Base-by-base conservation (phyloP, 2,797 vertebrate genomes). In the Capromys pilorides region DNA sequence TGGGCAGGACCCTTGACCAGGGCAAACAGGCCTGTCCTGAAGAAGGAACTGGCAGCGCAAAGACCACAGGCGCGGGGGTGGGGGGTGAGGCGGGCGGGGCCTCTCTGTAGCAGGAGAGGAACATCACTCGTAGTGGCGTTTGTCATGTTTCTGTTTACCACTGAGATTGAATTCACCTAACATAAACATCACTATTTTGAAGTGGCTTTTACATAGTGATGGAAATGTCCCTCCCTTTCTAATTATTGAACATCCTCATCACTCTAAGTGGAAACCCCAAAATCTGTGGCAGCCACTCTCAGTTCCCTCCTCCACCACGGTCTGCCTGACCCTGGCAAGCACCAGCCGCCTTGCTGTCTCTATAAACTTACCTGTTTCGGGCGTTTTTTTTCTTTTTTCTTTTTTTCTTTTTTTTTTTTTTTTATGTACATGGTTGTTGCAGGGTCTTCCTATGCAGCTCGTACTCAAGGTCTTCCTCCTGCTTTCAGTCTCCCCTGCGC, bases 241-340 rank as follows among this genome's bases (percentile, higher is more conserved):
- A 64, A 81, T 80, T 77, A 73, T 66, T 62, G 59, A 86, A 66
- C 92, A 41, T 64, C 90, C 41, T 71, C 33, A 14, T 51, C 41
- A 24, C 54, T 92, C 79, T 62, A 24, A 31, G 92, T 62, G 62
- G 66, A 88, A 78, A 36, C 39, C 26, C 31, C 39, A 28, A 78
- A 18, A 51, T 62, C 81, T 54, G 13, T 7, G 86, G 11, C 36
- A 21, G 11, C 39, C 2, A 9, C 73, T 67, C 49, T 16, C 33
- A 49, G 24, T 33, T 45, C 36, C 39, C n/a, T 61, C 64, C 24
- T 19, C 18, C 22, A 10, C 24, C 18, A 22, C 22, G 5, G 33
- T 2, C 81, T 33, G 11, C 6, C 12, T 19, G 21, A 6, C 51
- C 64, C 21, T n/a, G 28, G 64, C 41, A 67, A 51, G 26, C 6